Percentiles rank a stretch among this genome's conserved stretches.
phyloP scores from a whole-genome alignment of 2,888 invertebrate genomes.

The Carterocephalus palaemon region DNA sequence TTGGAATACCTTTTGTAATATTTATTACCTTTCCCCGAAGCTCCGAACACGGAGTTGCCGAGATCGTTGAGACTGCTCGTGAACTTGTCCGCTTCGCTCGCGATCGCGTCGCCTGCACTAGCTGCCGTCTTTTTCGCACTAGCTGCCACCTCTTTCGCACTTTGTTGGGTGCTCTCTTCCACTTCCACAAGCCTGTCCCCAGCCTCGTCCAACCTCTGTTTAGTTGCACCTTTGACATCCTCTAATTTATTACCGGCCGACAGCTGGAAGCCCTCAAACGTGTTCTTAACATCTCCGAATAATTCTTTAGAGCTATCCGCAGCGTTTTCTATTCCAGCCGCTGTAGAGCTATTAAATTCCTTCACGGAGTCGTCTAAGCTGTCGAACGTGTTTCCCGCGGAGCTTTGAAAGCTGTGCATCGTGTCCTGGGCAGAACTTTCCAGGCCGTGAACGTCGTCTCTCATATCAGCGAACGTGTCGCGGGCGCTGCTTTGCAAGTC shows the following conservation, averaged over 20 bases:
- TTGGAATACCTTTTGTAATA: too few relatives aligned
- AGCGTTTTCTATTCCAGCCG: conserved; percentile 42
- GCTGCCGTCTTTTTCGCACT: conserved; percentile 44
- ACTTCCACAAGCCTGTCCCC: conserved; percentile 51
- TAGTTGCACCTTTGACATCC: conserved; percentile 54
- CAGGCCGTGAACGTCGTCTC: conserved; percentile 61
- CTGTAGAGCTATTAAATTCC: conserved; percentile 52
- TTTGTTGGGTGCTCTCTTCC: conserved; percentile 36
- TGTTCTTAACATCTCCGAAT: conserved; percentile 56
- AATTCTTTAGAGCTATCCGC: conserved; percentile 54
- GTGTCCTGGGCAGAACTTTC: conserved; percentile 69
- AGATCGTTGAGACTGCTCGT: conserved; percentile 68
- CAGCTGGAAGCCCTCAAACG: conserved; percentile 70
- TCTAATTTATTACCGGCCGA: conserved; percentile 68
- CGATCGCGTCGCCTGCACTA: conserved; percentile 44
- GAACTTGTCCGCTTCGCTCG: conserved; percentile 62
- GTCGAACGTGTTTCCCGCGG: conserved; percentile 71
- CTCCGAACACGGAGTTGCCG: conserved; percentile 69
- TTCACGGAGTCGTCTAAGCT: conserved; percentile 67
- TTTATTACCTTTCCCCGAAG: conserved; percentile 76
- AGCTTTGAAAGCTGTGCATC: conserved; percentile 70
- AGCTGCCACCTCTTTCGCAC: conserved; percentile 39
- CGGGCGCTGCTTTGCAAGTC: conserved; percentile 65
- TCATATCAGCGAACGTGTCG: conserved; percentile 66
- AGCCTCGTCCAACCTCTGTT: conserved; percentile 48